A percentile compares a stretch with the other conserved stretches of the same genome.
Evolutionary conservation across 2,797 vertebrate species (phyloP).

Genomic region (Gouania willdenowi): DNA sequence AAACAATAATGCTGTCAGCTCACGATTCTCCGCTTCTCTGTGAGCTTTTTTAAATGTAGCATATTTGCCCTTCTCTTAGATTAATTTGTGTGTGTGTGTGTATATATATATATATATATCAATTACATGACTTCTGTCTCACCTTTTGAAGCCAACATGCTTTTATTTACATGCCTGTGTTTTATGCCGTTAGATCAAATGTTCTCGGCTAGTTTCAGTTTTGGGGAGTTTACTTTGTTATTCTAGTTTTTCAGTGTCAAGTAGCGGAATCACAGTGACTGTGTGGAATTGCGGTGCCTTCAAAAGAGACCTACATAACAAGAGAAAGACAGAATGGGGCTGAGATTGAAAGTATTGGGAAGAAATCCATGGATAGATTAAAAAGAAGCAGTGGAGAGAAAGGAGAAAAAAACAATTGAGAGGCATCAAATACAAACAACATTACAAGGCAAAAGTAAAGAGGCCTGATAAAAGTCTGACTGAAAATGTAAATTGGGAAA

Average conservation of each 20-base stretch:
- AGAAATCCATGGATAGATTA: constrained; percentile 1
- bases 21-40: constrained; percentile 17
- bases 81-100: not conserved
- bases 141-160: no score
- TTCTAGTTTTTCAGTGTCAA: constrained; percentile 19
- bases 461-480: constrained; percentile 8
- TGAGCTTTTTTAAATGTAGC: constrained; percentile 13
- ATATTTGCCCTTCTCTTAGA: no score
- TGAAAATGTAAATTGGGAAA: not conserved
- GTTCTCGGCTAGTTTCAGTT: not conserved
- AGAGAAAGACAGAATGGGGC: constrained; percentile 47
- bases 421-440: constrained; percentile 29
- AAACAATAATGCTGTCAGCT: constrained; percentile 30
- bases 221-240: constrained; percentile 13
- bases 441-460: constrained; percentile 14
- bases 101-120: no score
- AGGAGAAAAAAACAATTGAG: not conserved
- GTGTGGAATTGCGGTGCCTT: constrained; percentile 32
- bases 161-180: no score
- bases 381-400: not conserved
- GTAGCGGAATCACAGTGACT: constrained; percentile 28
- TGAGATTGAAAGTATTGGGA: constrained; percentile 35
- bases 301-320: constrained; percentile 26
- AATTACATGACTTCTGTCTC: not conserved
- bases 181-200: no score